These are phyloP conservation scores for Hemicordylus capensis DNA, from an alignment of 2,113 vertebrate species.

Conservation along the genomic window DNA sequence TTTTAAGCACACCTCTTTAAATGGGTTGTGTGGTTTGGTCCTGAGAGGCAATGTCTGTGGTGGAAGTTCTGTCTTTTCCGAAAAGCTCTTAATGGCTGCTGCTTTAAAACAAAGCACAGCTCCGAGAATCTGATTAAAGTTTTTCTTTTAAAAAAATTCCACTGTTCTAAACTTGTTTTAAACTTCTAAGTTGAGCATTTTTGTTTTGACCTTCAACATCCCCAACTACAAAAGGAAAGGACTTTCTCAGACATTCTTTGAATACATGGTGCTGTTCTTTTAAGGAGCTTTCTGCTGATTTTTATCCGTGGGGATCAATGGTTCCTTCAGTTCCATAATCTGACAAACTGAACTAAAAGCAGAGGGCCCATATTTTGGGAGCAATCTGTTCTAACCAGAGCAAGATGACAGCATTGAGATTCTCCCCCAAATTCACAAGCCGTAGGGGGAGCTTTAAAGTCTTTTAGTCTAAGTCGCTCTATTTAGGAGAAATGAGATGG, in stretches of 20 bases:
- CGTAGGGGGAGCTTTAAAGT: conserved; percentile 53
- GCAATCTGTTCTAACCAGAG: conserved; percentile 41
- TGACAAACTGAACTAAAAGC: conserved; percentile 65
- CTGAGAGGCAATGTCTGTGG: neutral
- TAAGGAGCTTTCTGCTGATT: conserved; percentile 68
- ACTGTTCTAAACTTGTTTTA: conserved; percentile 46
- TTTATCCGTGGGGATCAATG: conserved; percentile 71
- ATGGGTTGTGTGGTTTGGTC: too few species aligned
- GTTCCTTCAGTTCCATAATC: conserved; percentile 66
- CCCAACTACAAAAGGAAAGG: conserved; percentile 66
- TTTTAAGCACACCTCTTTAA: too few species aligned
- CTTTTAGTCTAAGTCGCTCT: conserved; percentile 64
- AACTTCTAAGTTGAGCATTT: conserved; percentile 28
- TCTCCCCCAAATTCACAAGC: conserved; percentile 58
- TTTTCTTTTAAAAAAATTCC: neutral
- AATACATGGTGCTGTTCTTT: conserved; percentile 66
- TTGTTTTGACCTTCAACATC: conserved; percentile 65
- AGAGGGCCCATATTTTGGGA: conserved; percentile 44
- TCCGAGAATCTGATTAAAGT: conserved; percentile 18
- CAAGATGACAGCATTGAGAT: conserved; percentile 43
- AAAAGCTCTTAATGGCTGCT: neutral
- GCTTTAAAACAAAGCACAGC: conserved; percentile 42
- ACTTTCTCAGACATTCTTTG: conserved; percentile 65
- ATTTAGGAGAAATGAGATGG: conserved; percentile 64
- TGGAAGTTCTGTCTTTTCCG: neutral